phyloP scores from a whole-genome alignment of 2,888 invertebrate genomes.

The Hoplodrina ambigua region DNA sequence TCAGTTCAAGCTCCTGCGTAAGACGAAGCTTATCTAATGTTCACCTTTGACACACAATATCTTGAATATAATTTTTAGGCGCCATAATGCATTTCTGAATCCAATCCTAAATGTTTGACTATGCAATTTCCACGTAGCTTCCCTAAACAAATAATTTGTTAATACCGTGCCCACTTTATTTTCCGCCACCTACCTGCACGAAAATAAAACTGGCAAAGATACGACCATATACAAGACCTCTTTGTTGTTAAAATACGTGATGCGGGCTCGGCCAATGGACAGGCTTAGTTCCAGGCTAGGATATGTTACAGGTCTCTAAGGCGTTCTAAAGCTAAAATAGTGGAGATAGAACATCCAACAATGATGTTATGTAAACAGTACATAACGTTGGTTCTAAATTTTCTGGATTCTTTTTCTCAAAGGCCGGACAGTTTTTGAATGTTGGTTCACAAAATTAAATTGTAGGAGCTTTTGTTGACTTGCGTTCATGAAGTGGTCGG shows the following conservation, averaged over 20 bases:
- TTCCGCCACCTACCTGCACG: slow-evolving; percentile 8
- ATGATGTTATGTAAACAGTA: slow-evolving; percentile 48
- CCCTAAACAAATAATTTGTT: slow-evolving; percentile 26
- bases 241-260: slow-evolving; percentile 58
- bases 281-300: slow-evolving; percentile 40
- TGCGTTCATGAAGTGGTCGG: not conserved
- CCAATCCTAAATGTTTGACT: not conserved
- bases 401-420: slow-evolving; percentile 18
- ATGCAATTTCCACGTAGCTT: slow-evolving; percentile 9
- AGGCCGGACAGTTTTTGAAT: slow-evolving; percentile 17
- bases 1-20: too few species aligned
- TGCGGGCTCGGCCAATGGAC: slow-evolving; percentile 50
- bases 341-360: slow-evolving; percentile 42
- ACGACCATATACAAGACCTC: slow-evolving; percentile 38
- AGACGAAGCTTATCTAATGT: too few species aligned
- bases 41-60: too few species aligned
- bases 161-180: slow-evolving; percentile 40
- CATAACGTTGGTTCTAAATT: slow-evolving; percentile 37
- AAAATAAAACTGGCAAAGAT: slow-evolving; percentile 53
- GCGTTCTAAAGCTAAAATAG: slow-evolving; percentile 58
- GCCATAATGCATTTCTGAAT: slow-evolving; percentile 5
- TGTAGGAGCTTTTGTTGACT: slow-evolving; percentile 10
- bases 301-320: slow-evolving; percentile 57
- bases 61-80: not conserved
- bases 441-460: slow-evolving; percentile 20